Evolutionary conservation across 2,888 invertebrate genomes (phyloP), one percentile per base, ranked within the genome.

Genomic region (Plemyria rubiginata): DNA sequence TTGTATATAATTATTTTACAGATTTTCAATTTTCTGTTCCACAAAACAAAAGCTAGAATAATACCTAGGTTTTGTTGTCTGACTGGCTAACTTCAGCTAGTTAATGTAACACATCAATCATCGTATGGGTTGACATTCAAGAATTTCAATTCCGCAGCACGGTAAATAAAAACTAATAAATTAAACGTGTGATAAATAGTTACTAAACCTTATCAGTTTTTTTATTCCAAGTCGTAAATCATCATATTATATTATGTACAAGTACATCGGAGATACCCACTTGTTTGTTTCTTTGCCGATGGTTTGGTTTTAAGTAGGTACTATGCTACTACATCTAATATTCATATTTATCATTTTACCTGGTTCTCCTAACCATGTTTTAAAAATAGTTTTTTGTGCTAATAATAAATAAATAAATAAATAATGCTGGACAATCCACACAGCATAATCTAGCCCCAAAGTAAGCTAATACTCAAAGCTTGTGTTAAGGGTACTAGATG

Each of bases 201-300:
- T 38, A 28, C 38, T 52, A 50, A 15, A 38, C 50, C 55, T 64
- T 64, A 70, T 67, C 65, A 65, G 62, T 64, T 59, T 64, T 68
- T 69, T 74, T 68, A 70, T 60, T 61, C 62, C 65, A 51, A 28
- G 61, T 54, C 68, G 67, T 75, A 74, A 72, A 71, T 71, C 59
- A 68, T 59, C 51, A 60, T 57, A 61, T 53, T 53, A n/a, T n/a
- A n/a, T n/a, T n/a, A n/a, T 53, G 61, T 22, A 9, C 59, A 56
- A 38, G 29, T 60, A 60, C 13, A 13, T 59, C 54, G 53, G 22
- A 29, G 13, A 15, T 43, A 43, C 29, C 11, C 11, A 45, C 45
- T 54, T 45, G 43, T 54, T 45, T 53, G 41, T 2, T 2, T 22
- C 1, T 2, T 1, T 22, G 3, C 3, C 22, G 22, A 22, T 22